Evolutionary conservation across 2,888 invertebrate species (phyloP).

Genomic region (Standfussiana lucernea): DNA sequence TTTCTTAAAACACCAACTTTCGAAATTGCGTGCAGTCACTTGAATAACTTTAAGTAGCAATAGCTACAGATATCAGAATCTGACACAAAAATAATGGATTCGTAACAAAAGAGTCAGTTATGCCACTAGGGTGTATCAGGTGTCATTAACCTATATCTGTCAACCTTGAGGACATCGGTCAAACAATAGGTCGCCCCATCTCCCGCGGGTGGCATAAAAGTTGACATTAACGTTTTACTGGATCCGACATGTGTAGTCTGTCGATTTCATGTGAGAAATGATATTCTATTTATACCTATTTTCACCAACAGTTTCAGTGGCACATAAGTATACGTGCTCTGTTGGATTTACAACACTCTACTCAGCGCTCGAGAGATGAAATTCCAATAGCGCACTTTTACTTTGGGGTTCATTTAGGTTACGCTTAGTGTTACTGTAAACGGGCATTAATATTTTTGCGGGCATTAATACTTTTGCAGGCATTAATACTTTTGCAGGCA

Average conservation of each 20-base stretch:
- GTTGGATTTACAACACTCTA: not conserved
- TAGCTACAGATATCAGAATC: slow-evolving; percentile 1
- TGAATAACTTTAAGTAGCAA: not conserved
- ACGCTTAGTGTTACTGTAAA: not conserved
- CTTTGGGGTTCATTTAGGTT: not conserved
- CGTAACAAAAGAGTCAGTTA: slow-evolving; percentile 6
- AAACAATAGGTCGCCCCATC: slow-evolving; percentile 41
- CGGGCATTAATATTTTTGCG: too few relatives aligned
- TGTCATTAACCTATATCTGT: slow-evolving; percentile 44
- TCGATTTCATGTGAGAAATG: slow-evolving; percentile 8
- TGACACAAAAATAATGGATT: slow-evolving; percentile 23
- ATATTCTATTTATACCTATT: not conserved
- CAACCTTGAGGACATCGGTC: slow-evolving; percentile 48
- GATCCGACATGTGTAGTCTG: slow-evolving; percentile 13
- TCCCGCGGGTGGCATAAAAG: slow-evolving; percentile 51
- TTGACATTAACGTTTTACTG: slow-evolving; percentile 49
- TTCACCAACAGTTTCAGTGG: not conserved
- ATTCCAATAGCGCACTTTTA: not conserved
- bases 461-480: too few relatives aligned
- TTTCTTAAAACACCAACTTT: not conserved
- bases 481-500: too few relatives aligned
- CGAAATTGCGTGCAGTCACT: not conserved
- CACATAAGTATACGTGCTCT: not conserved
- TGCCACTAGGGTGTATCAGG: slow-evolving; percentile 6
- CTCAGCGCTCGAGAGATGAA: not conserved